Conservation (phyloP, 2,888 invertebrate species). For the Eumacrocentrus americanus region DNA sequence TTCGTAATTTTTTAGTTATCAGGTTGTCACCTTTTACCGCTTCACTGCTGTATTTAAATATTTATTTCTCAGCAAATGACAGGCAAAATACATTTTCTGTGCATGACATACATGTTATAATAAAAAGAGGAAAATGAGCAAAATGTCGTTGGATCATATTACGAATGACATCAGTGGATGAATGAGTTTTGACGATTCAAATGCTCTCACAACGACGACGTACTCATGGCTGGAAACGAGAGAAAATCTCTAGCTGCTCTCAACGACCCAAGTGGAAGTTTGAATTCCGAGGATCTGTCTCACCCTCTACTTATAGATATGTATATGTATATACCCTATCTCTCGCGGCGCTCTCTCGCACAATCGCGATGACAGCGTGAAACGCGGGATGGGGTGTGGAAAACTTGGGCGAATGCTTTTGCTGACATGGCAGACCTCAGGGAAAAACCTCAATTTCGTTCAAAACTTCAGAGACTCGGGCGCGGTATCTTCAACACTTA, state of each 20-base stretch:
- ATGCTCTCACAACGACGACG: not conserved
- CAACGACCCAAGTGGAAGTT: not conserved
- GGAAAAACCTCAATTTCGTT: constrained; percentile 39
- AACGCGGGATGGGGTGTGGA: constrained; percentile 2
- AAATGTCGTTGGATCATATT: not conserved
- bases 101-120: too few relatives aligned
- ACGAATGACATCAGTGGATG: not conserved
- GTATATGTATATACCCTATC: not conserved
- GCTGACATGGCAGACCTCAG: constrained; percentile 19
- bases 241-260: not conserved
- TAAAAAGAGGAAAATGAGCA: not conserved
- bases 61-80: too few relatives aligned
- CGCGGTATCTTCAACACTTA: constrained; percentile 24
- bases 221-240: not conserved
- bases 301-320: not conserved
- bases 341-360: not conserved
- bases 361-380: constrained; percentile 5
- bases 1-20: too few relatives aligned
- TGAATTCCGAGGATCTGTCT: not conserved
- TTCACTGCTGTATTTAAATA: too few relatives aligned
- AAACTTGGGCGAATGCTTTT: constrained; percentile 16
- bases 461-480: constrained; percentile 18
- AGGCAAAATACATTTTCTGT: too few relatives aligned
- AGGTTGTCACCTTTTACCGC: too few relatives aligned
- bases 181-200: constrained; percentile 1